Percentiles rank a stretch among this genome's conserved stretches.
These are phyloP conservation scores for Gallinago paraguaiae DNA, from an alignment of 2,113 vertebrate species.

Conservation along the genomic window DNA sequence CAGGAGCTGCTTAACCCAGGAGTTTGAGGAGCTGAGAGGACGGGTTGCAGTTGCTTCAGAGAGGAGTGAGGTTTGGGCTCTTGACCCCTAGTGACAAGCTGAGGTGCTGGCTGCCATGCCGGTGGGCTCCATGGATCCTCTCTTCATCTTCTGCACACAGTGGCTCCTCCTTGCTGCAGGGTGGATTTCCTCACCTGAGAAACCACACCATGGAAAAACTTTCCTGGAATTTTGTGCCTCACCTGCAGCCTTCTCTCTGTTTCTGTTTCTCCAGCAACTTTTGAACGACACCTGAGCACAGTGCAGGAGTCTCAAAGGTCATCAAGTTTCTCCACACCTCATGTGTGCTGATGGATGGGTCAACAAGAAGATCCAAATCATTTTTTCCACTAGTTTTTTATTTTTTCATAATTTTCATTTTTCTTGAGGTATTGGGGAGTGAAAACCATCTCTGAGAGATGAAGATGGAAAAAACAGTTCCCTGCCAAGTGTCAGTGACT, in stretches of 20 bases:
- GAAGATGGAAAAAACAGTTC: neutral
- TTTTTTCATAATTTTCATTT: neutral
- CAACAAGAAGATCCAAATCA: neutral
- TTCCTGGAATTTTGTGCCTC: neutral
- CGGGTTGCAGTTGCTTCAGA: neutral
- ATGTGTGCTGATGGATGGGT: accelerated
- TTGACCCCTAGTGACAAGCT: neutral
- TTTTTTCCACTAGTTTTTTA: neutral
- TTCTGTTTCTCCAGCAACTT: neutral
- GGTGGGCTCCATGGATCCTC: neutral
- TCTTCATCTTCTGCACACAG: accelerated
- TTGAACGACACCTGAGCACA: neutral
- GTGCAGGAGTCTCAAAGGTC: neutral
- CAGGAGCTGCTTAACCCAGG: neutral
- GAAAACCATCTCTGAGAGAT: neutral
- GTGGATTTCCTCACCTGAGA: neutral
- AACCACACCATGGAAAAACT: neutral
- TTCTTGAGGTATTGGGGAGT: neutral
- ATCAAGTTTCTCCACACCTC: neutral
- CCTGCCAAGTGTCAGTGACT: neutral
- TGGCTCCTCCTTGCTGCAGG: accelerated
- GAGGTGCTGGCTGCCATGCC: neutral
- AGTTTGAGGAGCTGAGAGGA: neutral
- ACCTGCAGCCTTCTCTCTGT: accelerated
- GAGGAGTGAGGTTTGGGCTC: neutral